Evolutionary conservation across 1,140 invertebrate genomes (phyloP), one percentile per base, ranked within the genome.

Genomic region (Drosophila pallidifrons): DNA sequence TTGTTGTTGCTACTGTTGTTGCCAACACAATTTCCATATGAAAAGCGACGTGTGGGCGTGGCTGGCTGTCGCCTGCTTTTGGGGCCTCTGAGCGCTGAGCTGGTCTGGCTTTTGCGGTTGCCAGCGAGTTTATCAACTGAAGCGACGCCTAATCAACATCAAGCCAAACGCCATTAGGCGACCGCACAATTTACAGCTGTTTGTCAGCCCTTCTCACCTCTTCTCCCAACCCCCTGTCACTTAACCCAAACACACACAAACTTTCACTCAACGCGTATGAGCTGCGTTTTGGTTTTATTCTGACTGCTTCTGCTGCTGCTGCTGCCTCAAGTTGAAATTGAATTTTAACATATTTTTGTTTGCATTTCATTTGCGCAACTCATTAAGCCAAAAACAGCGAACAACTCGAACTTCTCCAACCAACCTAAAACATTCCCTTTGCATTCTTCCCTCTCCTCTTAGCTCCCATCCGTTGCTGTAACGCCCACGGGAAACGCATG

Each of bases 61-160:
- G 63, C 60, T 58, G 69, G 52, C 60, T 63, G 58, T 25, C 20
- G 20, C 20, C 25, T 8, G 20, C 20, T 28, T 10, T 15, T 47
- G 45, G 45, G 45, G 45, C 5, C 20, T 25, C 20, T 25, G 20
- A 46, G 45, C 13, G 15, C n/a, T 16, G 1, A 5, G 64, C n/a
- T 69, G 54, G 35, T 32, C 46, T 63, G 46, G 45, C 35, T 46
- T 49, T 47, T 55, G 74, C 43, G 66, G 54, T 71, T 70, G 25
- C 38, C 76, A 71, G 82, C 47, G 86, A 79, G 83, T 87, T 87
- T 87, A 88, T 87, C 80, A 88, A 79, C 69, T 88, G 77, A 83
- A 87, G 83, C 80, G 82, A 83, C 77, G 85, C 83, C 83, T 87
- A 87, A 87, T 87, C 83, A 88, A 87, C 83, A 79, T 79, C 77